These are phyloP conservation scores for Baccha elongata DNA, from an alignment of 2,888 invertebrate species.

Conservation along the genomic window DNA sequence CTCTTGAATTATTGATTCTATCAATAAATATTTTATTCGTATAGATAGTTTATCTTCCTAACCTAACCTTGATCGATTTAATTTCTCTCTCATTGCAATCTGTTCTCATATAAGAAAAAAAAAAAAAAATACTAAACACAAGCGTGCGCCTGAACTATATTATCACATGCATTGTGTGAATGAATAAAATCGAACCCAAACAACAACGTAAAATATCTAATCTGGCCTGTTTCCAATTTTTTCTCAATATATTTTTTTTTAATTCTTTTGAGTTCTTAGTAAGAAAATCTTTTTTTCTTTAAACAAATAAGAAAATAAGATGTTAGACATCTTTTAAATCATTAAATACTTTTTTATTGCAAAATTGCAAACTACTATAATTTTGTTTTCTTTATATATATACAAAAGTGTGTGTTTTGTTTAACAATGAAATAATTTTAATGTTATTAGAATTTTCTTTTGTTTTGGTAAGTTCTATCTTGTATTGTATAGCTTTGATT, in stretches of 20 bases:
- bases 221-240: constrained; percentile 44
- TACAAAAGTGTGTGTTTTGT: neutral
- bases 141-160: constrained; percentile 18
- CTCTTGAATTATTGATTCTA: neutral
- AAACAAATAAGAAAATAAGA: neutral
- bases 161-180: constrained; percentile 44
- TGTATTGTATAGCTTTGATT: neutral
- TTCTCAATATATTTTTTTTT: neutral
- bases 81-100: neutral
- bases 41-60: neutral
- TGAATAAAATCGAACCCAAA: constrained; percentile 46
- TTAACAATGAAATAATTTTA: neutral
- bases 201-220: constrained; percentile 39
- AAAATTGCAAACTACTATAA: neutral
- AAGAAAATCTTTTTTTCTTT: neutral
- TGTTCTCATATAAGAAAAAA: constrained; percentile 1
- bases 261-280: constrained; percentile 4
- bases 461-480: neutral
- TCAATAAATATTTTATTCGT: constrained; percentile 5
- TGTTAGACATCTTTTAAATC: neutral
- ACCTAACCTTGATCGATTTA: constrained; percentile 19
- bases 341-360: constrained; percentile 3
- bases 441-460: neutral
- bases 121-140: constrained; percentile 6
- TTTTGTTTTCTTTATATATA: neutral